A percentile compares a stretch with the other conserved stretches of the same genome.
phyloP scores from a whole-genome alignment of 2,797 vertebrate species.

The Eremophila alpestris region DNA sequence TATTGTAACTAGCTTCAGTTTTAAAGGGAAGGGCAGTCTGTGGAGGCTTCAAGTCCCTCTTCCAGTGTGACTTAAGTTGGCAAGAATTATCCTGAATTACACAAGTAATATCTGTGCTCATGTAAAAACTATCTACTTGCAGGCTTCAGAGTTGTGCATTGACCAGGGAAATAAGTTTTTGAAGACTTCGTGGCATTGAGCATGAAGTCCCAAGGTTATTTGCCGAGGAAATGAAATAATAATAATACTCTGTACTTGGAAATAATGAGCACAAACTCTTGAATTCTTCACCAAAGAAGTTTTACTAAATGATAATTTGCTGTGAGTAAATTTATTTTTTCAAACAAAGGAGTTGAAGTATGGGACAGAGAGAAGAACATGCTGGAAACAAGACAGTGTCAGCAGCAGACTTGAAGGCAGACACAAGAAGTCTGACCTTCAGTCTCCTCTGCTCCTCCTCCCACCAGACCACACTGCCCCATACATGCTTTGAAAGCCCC shows the following conservation, averaged over 20 bases:
- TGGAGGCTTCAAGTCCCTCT: background rate
- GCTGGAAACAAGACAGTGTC: fast-evolving
- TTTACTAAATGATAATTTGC: background rate
- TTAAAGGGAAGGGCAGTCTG: background rate
- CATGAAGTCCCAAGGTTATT: background rate
- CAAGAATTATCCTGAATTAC: background rate
- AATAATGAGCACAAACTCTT: background rate
- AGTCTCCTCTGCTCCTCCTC: background rate
- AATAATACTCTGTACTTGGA: background rate
- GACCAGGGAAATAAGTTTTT: background rate
- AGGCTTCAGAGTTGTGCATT: background rate
- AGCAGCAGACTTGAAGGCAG: background rate
- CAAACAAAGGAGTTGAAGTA: background rate
- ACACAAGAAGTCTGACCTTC: background rate
- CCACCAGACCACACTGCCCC: background rate
- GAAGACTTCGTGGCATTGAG: background rate
- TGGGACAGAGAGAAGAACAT: background rate
- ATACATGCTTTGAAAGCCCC: conserved; percentile 5
- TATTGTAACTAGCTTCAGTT: background rate
- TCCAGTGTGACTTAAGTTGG: background rate
- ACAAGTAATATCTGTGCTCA: background rate
- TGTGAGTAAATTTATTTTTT: background rate
- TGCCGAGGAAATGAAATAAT: background rate
- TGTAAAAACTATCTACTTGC: background rate
- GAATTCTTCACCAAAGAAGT: background rate